phyloP scores from a whole-genome alignment of 2,888 invertebrate species.

The Melanostoma scalare region DNA sequence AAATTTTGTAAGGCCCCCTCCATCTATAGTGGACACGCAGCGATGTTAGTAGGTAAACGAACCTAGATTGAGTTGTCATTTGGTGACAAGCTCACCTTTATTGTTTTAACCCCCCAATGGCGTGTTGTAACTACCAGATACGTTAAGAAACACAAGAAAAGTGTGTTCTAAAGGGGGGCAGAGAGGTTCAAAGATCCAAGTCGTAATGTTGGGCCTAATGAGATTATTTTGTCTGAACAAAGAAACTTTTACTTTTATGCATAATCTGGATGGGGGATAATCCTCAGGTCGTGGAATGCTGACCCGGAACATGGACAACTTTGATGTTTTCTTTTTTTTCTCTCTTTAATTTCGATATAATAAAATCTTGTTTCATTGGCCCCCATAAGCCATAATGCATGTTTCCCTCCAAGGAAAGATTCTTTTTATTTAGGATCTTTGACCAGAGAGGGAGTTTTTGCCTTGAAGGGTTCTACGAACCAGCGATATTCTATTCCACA shows the following conservation, averaged over 20 bases:
- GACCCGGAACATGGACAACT: slow-evolving; percentile 8
- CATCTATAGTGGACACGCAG: too few relatives aligned
- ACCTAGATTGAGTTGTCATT: slow-evolving; percentile 43
- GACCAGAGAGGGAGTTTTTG: too few relatives aligned
- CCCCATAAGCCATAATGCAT: too few relatives aligned
- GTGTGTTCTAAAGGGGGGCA: not conserved
- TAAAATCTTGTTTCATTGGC: too few relatives aligned
- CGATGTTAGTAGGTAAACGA: slow-evolving; percentile 3
- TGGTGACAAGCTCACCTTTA: slow-evolving; percentile 34
- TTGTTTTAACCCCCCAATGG: slow-evolving; percentile 35
- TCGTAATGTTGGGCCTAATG: slow-evolving; percentile 52
- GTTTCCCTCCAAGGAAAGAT: too few relatives aligned
- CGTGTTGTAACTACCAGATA: slow-evolving; percentile 43
- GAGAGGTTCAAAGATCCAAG: not conserved
- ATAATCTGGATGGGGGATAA: slow-evolving; percentile 23
- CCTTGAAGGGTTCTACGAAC: slow-evolving; percentile 44
- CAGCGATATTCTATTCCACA: slow-evolving; percentile 17
- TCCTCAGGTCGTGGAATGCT: not conserved
- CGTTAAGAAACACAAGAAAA: slow-evolving; percentile 6
- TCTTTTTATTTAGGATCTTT: too few relatives aligned
- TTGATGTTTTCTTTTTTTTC: slow-evolving; percentile 35
- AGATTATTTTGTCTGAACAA: slow-evolving; percentile 49
- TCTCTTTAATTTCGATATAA: too few relatives aligned
- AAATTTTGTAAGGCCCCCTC: slow-evolving; percentile 5
- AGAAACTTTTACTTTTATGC: slow-evolving; percentile 50